Evolutionary conservation across 2,797 vertebrate genomes (phyloP).

Genomic region (Semaprochilodus insignis): DNA sequence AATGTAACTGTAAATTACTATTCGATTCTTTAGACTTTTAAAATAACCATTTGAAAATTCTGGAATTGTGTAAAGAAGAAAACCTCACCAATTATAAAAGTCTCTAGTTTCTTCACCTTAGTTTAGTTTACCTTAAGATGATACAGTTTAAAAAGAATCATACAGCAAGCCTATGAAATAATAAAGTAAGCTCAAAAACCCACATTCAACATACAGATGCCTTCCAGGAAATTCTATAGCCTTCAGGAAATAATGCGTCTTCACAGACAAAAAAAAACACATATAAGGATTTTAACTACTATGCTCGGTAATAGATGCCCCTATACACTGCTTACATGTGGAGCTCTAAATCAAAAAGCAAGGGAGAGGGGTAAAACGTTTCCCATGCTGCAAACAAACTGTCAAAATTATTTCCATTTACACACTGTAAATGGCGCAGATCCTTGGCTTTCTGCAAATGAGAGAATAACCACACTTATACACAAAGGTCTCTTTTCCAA

Average conservation of each 20-base stretch:
- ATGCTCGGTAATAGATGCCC: neutral
- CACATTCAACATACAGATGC: neutral
- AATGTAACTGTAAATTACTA: no score
- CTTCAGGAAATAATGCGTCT: no score
- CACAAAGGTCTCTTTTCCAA: neutral
- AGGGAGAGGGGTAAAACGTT: neutral
- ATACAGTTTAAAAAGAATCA: neutral
- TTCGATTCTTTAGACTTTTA: no score
- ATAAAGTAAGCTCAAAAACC: neutral
- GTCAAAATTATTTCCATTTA: conserved; percentile 24
- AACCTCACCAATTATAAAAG: no score
- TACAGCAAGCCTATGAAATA: neutral
- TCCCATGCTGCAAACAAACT: conserved; percentile 27
- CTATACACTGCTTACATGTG: neutral
- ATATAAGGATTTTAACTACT: neutral
- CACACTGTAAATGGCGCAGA: conserved; percentile 22
- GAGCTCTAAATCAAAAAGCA: neutral
- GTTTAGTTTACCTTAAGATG: neutral
- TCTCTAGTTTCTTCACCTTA: neutral
- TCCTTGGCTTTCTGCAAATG: conserved; percentile 15
- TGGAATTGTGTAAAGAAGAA: no score
- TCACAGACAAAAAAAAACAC: neutral
- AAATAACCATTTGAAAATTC: no score
- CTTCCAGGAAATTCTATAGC: neutral
- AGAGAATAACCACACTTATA: conserved; percentile 1